Evolutionary conservation across 2,888 invertebrate species (phyloP), one percentile per base, ranked within the genome.

Genomic region (Drosophila acutilabella): DNA sequence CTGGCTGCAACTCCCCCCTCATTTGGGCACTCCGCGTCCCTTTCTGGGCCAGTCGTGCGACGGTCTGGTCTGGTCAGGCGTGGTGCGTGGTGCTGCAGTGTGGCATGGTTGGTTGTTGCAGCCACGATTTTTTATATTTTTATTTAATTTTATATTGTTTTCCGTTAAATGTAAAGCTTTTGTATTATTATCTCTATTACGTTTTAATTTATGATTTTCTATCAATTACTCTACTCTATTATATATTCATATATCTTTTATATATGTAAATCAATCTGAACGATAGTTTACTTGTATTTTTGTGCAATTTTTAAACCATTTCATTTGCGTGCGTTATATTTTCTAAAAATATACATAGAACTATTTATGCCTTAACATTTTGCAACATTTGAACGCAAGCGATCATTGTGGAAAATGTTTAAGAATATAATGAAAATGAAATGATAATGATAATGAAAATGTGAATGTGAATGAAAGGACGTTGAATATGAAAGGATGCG

Each of bases 271-370:
- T 13, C 54, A 14, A 64, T 44, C 54, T 56, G 3, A 54, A 44
- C 33, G 44, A 52, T 54, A 64, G 71, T 71, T 71, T 73, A 87
- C 80, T 73, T 80, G 78, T 84, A 81, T 82, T 84, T 85, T 86
- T 87, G 78, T 89, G 88, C 87, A 88, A 87, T 85, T 84, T 77
- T 84, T 70, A 67, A 88, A 83, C 88, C 88, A 87, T 80, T 83
- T 86, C 78, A 82, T 88, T 83, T 75, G 81, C 81, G 71, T 76
- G 81, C 71, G 73, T 71, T 59, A 73, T 86, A 72, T 80, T 78
- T 86, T 87, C 59, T 60, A 82, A 67, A 81, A 66, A 79, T 80
- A 79, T 75, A 69, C 54, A 56, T 50, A 53, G 59, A 52, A 26
- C 42, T 64, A 58, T 54, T 60, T 62, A 83, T 84, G 80, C 78